Conservation (phyloP, 2,888 invertebrate species). For the Megaustenia siamemsis region DNA sequence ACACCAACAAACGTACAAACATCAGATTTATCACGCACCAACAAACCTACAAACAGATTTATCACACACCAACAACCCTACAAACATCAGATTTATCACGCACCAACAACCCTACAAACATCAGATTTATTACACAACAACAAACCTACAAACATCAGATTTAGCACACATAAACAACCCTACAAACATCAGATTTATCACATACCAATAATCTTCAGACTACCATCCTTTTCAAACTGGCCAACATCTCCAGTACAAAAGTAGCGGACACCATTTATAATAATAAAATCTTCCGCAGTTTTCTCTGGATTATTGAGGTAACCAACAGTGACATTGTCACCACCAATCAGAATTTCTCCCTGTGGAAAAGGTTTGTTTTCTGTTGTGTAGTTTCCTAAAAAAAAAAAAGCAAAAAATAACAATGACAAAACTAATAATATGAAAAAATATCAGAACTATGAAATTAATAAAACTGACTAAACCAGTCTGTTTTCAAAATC, state of each 20-base stretch:
- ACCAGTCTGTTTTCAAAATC: no score
- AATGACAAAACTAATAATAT: no score
- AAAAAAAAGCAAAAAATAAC: neutral
- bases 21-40: no score
- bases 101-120: conserved; percentile 2
- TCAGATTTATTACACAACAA: no score
- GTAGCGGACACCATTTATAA: conserved; percentile 84
- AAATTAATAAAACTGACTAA: no score
- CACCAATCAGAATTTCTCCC: conserved; percentile 92
- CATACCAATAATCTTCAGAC: conserved; percentile 96
- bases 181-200: conserved; percentile 52
- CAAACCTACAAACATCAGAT: no score
- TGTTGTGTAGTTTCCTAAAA: conserved; percentile 87
- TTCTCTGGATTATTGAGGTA: conserved; percentile 95
- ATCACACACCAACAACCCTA: no score
- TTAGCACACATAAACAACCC: neutral
- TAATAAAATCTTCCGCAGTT: conserved; percentile 90
- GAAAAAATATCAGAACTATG: no score
- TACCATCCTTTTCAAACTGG: conserved; percentile 95
- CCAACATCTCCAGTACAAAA: conserved; percentile 98
- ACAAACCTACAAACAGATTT: no score
- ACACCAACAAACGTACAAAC: neutral
- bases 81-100: neutral
- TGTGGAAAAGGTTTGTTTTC: conserved; percentile 92
- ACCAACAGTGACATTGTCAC: conserved; percentile 93